Base-by-base conservation (phyloP, 1,140 invertebrate species). In the Hyles euphorbiae region DNA sequence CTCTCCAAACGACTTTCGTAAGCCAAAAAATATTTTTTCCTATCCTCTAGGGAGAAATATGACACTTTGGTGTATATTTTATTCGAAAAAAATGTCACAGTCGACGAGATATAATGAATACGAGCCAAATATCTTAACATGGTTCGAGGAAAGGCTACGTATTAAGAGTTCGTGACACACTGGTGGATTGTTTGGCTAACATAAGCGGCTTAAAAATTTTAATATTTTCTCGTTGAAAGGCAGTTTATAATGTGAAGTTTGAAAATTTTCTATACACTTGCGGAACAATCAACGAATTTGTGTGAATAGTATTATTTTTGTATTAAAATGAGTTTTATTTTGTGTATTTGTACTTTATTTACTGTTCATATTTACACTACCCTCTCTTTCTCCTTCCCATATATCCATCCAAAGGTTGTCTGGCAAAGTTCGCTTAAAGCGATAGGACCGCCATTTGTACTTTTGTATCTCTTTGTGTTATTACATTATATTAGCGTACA, bases 51-150 rank as follows among this genome's bases (percentile, higher is more conserved):
- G 33, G 54, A 63, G 58, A 60, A 61, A 59, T 64, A 61, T 60
- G 49, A 61, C 34, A 33, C 6, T 54, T 32, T 34, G 22, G 43
- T 34, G 60, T 34, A 40, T 58, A 48, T 68, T 61, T 50, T 65
- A 55, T 56, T 53, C 34, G 33, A 53, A 60, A 61, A 63, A 56
- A 59, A 52, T 44, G 11, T 48, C 22, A 52, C 46, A 60, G 53
- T n/a, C 33, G 40, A 54, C 34, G 47, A 44, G 57, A 47, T 34
- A 59, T 67, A 56, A 64, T 61, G 56, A 61, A 61, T 58, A 45
- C 34, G 49, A 55, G 58, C 60, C 58, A 60, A 63, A 60, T 64
- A 56, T 64, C 48, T 63, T 56, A 43, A 52, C 53, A 63, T 58
- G 47, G 56, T 49, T 34, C 12, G 33, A 10, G 54, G 11, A 44